Evolutionary conservation across 2,888 invertebrate genomes (phyloP).

Genomic region (Anoplius nigerrimus): DNA sequence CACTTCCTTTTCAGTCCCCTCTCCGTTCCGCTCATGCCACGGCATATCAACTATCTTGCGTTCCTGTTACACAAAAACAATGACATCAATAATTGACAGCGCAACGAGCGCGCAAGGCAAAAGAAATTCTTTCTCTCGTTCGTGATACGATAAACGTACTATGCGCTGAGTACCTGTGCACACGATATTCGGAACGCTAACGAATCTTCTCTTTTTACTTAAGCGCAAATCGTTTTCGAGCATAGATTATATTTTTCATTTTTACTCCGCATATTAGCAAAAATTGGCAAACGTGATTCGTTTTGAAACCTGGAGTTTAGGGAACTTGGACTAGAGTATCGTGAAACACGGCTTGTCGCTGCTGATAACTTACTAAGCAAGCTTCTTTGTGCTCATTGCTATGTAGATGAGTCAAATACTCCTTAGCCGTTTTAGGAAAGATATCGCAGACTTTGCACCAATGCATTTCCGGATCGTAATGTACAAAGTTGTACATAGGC

Average conservation of each 20-base stretch:
- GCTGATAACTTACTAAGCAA: constrained; percentile 69
- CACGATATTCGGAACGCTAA: constrained; percentile 36
- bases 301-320: constrained; percentile 26
- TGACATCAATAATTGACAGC: constrained; percentile 23
- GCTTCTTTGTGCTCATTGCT: constrained; percentile 84
- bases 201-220: no score
- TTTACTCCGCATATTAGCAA: constrained; percentile 47
- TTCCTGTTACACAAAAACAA: constrained; percentile 72
- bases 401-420: constrained; percentile 90
- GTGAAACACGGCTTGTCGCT: constrained; percentile 20
- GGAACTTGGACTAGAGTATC: constrained; percentile 26
- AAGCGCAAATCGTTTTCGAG: constrained; percentile 3
- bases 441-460: constrained; percentile 92
- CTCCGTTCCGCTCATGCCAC: constrained; percentile 82
- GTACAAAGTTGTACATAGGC: constrained; percentile 84
- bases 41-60: constrained; percentile 83
- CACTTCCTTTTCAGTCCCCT: constrained; percentile 81
- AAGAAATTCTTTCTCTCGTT: neutral
- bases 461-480: constrained; percentile 93
- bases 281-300: constrained; percentile 41
- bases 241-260: constrained; percentile 22
- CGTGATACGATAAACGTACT: constrained; percentile 42
- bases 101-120: no score
- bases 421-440: constrained; percentile 91
- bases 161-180: constrained; percentile 55